phyloP scores from a whole-genome alignment of 2,797 vertebrate species.

The Pitangus sulphuratus region DNA sequence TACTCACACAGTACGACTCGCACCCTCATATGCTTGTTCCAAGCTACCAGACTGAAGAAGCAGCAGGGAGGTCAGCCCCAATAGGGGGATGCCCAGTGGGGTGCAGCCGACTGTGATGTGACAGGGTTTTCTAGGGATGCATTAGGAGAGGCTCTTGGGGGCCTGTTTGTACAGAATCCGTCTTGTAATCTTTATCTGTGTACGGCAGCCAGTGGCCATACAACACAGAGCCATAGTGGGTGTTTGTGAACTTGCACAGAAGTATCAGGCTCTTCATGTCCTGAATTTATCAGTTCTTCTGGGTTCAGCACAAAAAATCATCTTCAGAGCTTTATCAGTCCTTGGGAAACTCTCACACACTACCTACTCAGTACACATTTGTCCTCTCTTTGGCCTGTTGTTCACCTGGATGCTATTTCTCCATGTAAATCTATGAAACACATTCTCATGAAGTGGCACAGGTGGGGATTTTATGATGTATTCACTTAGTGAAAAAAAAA shows the following conservation, averaged over 20 bases:
- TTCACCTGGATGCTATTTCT: neutral
- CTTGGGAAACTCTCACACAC: neutral
- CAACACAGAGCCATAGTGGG: accelerated
- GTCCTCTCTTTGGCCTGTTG: neutral
- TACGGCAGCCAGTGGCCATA: neutral
- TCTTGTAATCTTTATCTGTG: neutral
- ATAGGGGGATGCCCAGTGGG: accelerated
- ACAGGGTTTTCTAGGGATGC: neutral
- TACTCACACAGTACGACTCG: neutral
- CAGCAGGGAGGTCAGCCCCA: neutral
- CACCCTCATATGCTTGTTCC: neutral
- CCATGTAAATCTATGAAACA: neutral
- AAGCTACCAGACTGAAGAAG: neutral
- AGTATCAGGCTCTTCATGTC: neutral
- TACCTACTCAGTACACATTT: neutral
- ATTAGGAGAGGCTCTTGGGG: accelerated
- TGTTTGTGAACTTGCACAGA: neutral
- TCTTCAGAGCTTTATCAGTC: neutral
- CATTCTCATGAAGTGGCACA: neutral
- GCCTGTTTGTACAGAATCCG: too few relatives aligned
- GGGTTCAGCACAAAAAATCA: neutral
- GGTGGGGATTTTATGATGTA: neutral
- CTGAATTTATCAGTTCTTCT: neutral
- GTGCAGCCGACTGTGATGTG: neutral
- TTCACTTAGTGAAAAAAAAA: neutral